Base-by-base conservation (phyloP, 2,888 invertebrate genomes). In the Pardosa pseudoannulata region DNA sequence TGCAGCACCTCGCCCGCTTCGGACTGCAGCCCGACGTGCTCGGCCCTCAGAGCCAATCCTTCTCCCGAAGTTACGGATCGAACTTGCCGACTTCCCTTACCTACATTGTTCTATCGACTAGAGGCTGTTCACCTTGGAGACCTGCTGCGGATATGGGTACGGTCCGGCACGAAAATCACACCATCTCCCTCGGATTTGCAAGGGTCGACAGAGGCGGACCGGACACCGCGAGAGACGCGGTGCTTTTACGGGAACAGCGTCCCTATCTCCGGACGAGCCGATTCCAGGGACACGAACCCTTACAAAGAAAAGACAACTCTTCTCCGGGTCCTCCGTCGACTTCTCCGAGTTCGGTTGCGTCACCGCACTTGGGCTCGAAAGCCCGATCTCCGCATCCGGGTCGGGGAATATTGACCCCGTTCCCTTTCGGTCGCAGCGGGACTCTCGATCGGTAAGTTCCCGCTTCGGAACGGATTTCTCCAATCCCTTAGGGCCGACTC, bases 31-130 rank as follows among this genome's bases (percentile, higher is more conserved):
- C 93, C 93, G 92, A 93, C 92, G 92, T 92, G 92, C 94, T 93
- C 93, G 93, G 93, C 93, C 94, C 93, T 94, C 94, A 94, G 94
- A 94, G 94, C 94, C 94, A 94, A 94, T 94, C 94, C 94, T 94
- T 94, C 92, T 94, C 93, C 94, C 94, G 93, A 92, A 92, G 92
- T 92, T 93, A 91, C 90, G 90, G 89, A 91, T 91, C 91, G 91
- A 94, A 94, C 93, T 94, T 94, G 94, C 93, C 93, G 93, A 94
- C 93, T 94, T 94, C 93, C 93, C 93, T 94, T 94, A 93, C 93
- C 93, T 93, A 93, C 93, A 93, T 94, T 94, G 93, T 92, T 94
- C 93, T 93, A 93, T 93, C 93, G 93, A 93, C 94, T 93, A 94
- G 93, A 94, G 94, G 93, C 93, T 94, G 92, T 92, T 94, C 92